A percentile compares a stretch with the other conserved stretches of the same genome.
Evolutionary conservation across 2,888 invertebrate species (phyloP).

Genomic region (Bembecia ichneumoniformis): DNA sequence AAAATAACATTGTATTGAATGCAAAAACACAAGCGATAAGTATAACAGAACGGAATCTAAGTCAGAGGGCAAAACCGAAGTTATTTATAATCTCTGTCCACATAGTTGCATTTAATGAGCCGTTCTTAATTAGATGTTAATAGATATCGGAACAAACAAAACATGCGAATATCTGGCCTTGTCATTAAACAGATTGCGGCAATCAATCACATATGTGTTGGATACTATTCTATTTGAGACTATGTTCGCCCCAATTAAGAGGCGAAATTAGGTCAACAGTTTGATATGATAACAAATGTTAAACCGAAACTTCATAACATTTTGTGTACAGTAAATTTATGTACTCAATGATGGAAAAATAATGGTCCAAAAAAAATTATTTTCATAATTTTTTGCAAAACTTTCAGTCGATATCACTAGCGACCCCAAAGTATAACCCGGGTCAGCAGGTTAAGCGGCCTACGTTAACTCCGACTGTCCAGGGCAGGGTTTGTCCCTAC

Average conservation of each 20-base stretch:
- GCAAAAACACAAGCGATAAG: too few species aligned
- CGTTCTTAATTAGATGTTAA: constrained; percentile 35
- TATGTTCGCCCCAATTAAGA: constrained; percentile 32
- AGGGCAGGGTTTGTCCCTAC: too few species aligned
- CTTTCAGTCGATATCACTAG: neutral
- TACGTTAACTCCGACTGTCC: too few species aligned
- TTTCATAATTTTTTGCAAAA: neutral
- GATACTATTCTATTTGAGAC: constrained; percentile 26
- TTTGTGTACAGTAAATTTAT: neutral
- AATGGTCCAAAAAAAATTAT: too few species aligned
- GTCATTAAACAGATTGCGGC: constrained; percentile 39
- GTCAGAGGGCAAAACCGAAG: constrained; percentile 25
- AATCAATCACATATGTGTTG: constrained; percentile 43
- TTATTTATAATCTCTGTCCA: constrained; percentile 28
- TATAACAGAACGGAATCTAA: constrained; percentile 5
- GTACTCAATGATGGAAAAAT: too few species aligned
- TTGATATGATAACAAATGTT: constrained; percentile 26
- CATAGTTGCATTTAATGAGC: constrained; percentile 39
- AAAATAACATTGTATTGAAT: neutral
- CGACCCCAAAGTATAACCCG: neutral
- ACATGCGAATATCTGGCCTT: constrained; percentile 45
- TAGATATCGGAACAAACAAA: constrained; percentile 26
- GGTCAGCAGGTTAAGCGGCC: too few species aligned
- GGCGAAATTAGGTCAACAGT: constrained; percentile 29
- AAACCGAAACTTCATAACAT: constrained; percentile 19